Evolutionary conservation across 2,888 invertebrate genomes (phyloP), one percentile per base, ranked within the genome.

Genomic region (Nemurella pictetii): DNA sequence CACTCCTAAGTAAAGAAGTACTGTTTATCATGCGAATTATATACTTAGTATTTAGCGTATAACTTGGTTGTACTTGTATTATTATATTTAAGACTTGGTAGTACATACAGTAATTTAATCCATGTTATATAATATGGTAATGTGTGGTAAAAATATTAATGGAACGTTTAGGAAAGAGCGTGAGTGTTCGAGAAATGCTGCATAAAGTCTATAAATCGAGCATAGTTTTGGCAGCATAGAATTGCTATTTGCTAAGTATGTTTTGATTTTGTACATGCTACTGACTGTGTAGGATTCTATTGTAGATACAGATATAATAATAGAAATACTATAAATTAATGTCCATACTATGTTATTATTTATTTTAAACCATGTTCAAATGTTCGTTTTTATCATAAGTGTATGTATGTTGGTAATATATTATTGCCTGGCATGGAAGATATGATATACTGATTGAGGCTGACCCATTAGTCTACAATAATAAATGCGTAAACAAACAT

Each of bases 311-410:
- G 20, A 20, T 78, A 20, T 29, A 84, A 85, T 83, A 85, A 36
- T 83, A 83, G 78, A 83, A 73, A 85, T 85, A 85, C 75, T 80
- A 78, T 84, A 84, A 80, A 84, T 80, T 32, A 35, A 80, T 84
- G 72, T 75, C 80, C 29, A 80, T 30, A 80, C 9, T 78, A 78
- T 78, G n/a, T 78, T 28, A 78, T 78, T 85, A 85, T 85, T 85
- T 85, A 85, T 85, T 85, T 85, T 55, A 85, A 82, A 85, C 80
- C 9, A 80, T 26, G 55, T 78, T 29, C n/a, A 29, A 75, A 78
- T 78, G 78, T 29, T 7, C 30, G 78, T 78, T 78, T 5, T 28
- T 20, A 78, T 30, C 55, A 55, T 78, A 29, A 12, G n/a, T 78
- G 30, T n/a, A 27, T 75, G 28, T 26, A 75, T 26, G 75, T 27